Evolutionary conservation across 2,113 vertebrate species (phyloP).

Genomic region (Pontoporia blainvillei): DNA sequence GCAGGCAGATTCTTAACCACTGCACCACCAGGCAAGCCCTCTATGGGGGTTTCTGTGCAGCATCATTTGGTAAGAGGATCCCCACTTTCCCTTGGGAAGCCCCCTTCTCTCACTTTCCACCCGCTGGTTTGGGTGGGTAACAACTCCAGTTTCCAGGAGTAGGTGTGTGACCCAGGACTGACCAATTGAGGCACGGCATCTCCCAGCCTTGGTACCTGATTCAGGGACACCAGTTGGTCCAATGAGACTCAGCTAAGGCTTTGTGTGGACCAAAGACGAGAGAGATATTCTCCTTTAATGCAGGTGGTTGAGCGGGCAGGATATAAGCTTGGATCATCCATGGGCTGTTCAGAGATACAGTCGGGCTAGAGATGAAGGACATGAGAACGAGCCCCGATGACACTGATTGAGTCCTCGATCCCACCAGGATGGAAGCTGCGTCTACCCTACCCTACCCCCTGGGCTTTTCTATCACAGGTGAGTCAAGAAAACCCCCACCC

Average conservation of each 20-base stretch:
- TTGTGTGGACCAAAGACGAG: neutral
- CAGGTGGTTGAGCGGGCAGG: neutral
- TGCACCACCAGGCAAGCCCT: too few species aligned
- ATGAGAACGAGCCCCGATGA: rapidly evolving
- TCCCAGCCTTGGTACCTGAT: neutral
- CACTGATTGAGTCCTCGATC: neutral
- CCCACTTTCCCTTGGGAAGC: neutral
- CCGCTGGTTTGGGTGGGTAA: too few species aligned
- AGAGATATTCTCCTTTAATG: neutral
- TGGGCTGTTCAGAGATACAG: neutral
- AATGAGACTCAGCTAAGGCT: neutral
- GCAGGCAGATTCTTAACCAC: too few species aligned
- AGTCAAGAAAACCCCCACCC: neutral
- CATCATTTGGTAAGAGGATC: neutral
- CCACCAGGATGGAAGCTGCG: rapidly evolving
- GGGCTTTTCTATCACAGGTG: neutral
- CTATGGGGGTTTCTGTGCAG: neutral
- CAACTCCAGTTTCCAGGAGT: neutral
- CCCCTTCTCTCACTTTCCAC: neutral
- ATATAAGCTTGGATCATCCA: neutral
- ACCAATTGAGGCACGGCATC: neutral
- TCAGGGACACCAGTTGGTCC: neutral
- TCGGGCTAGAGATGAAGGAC: neutral
- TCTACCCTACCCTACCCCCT: too few species aligned
- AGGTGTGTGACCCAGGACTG: neutral